Evolutionary conservation across 2,113 vertebrate genomes (phyloP).

Genomic region (Strix aluco): DNA sequence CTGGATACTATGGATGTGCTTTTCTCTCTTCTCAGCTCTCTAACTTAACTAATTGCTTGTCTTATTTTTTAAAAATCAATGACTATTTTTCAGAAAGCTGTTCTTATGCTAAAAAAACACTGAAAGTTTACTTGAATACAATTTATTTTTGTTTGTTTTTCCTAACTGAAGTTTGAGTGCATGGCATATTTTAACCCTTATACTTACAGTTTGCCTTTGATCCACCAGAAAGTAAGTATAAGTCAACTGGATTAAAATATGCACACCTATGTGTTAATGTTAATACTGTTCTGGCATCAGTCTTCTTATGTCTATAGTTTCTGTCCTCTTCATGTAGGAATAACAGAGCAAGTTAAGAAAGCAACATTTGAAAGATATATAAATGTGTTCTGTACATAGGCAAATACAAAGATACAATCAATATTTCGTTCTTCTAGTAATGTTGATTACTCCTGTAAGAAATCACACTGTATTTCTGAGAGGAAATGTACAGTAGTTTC

Average conservation of each 20-base stretch:
- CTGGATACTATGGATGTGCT: fast-evolving
- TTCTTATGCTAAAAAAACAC: background rate
- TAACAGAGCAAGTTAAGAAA: background rate
- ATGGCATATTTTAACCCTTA: background rate
- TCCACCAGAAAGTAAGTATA: background rate
- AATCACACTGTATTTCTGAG: background rate
- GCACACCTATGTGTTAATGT: background rate
- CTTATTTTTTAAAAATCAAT: background rate
- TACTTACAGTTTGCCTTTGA: background rate
- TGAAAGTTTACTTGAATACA: background rate
- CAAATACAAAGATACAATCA: background rate
- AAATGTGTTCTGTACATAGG: background rate
- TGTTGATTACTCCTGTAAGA: background rate
- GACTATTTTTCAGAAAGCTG: background rate
- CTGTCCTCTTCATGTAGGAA: background rate
- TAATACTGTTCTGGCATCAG: background rate
- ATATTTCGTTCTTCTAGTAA: background rate
- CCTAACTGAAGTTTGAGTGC: background rate
- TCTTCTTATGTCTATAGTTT: background rate
- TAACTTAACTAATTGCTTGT: background rate
- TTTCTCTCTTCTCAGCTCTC: background rate
- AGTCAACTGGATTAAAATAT: background rate
- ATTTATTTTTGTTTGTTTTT: background rate
- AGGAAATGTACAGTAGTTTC: background rate
- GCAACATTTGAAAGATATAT: background rate